Conservation (phyloP, 35 echinoderm and acorn worm genomes). For the Apostichopus californicus region DNA sequence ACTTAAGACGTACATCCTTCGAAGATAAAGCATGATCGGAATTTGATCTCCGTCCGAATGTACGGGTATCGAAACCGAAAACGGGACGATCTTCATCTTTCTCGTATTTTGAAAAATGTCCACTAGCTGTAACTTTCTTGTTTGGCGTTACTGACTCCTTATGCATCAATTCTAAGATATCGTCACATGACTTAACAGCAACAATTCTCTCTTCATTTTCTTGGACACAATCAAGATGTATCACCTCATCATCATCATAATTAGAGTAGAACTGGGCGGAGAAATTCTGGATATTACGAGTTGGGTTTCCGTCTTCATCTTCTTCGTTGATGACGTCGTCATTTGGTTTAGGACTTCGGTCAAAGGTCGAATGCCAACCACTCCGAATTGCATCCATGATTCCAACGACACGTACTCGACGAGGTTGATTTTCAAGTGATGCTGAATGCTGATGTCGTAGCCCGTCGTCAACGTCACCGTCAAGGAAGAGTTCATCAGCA, state of each 20-base stretch:
- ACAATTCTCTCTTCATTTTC: not conserved
- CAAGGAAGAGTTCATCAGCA: slow-evolving; percentile 28
- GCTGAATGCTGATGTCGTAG: not conserved
- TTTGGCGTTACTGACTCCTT: too few species aligned
- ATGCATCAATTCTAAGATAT: not conserved
- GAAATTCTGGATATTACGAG: not conserved
- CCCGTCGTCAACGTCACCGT: not conserved
- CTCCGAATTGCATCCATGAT: slow-evolving; percentile 45
- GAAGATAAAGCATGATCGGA: slow-evolving; percentile 1
- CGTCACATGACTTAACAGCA: not conserved
- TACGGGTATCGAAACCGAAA: slow-evolving; percentile 15
- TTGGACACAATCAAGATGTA: too few species aligned
- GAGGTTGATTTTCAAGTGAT: not conserved
- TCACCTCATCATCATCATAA: not conserved
- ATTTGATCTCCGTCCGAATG: slow-evolving; percentile 1
- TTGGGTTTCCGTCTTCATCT: not conserved
- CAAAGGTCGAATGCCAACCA: slow-evolving; percentile 3
- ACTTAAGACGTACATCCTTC: not conserved
- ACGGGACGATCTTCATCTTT: slow-evolving; percentile 9
- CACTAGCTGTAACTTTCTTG: too few species aligned
- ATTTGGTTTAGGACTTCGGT: not conserved
- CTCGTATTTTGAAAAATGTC: not conserved
- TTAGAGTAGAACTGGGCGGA: not conserved
- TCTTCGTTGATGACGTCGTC: not conserved
- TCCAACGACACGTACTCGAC: not conserved